These are phyloP conservation scores for Acrocephalus scirpaceus DNA, from an alignment of 2,797 vertebrate species.

Conservation along the genomic window DNA sequence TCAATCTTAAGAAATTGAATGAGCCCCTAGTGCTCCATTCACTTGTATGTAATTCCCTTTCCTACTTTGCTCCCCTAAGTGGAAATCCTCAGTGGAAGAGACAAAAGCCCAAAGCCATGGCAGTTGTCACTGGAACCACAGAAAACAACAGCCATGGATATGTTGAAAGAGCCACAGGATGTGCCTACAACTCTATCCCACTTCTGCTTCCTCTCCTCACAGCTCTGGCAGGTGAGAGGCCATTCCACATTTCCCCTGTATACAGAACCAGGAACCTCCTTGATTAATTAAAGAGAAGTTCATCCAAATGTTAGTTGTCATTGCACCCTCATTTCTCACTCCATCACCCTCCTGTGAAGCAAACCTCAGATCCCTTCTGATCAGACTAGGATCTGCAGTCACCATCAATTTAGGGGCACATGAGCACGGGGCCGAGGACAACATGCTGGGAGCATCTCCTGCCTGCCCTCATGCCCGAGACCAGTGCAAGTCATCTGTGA, in stretches of 20 bases:
- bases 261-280: not conserved
- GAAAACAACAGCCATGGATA: not conserved
- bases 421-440: fast-evolving
- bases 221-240: not conserved
- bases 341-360: not conserved
- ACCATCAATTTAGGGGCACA: not conserved
- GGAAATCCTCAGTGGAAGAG: not conserved
- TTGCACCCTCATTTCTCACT: not conserved
- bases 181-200: not conserved
- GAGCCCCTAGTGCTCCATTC: not conserved
- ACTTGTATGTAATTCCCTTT: not conserved
- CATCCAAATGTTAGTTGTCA: slow-evolving; percentile 1
- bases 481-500: not conserved
- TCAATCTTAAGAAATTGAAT: not conserved
- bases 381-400: not conserved
- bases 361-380: not conserved
- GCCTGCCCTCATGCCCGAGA: not conserved
- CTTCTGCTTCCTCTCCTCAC: not conserved
- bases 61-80: not conserved
- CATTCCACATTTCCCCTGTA: slow-evolving; percentile 5
- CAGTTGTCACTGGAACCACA: not conserved
- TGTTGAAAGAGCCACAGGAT: slow-evolving; percentile 36
- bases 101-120: not conserved
- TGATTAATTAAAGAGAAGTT: slow-evolving; percentile 4
- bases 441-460: not conserved